Percentiles rank a stretch among this genome's conserved stretches.
These are phyloP conservation scores for Zaprionus ghesquierei DNA, from an alignment of 1,140 invertebrate species.

Conservation along the genomic window DNA sequence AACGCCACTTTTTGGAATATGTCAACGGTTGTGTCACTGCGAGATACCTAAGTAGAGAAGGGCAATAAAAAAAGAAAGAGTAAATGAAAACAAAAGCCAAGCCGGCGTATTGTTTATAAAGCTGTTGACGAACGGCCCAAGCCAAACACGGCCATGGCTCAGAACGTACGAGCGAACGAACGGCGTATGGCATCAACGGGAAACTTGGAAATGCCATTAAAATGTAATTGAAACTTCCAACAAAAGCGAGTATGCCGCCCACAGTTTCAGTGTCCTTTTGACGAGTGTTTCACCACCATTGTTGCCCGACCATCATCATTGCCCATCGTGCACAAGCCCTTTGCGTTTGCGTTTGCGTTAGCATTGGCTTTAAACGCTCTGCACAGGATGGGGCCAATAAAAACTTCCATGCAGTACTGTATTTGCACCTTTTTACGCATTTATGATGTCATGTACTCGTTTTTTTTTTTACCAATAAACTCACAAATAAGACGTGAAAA, in stretches of 20 bases:
- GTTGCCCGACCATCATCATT: background rate
- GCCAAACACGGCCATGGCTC: conserved; percentile 53
- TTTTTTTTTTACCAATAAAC: conserved; percentile 27
- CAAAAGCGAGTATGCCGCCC: conserved; percentile 41
- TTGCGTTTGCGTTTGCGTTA: conserved; percentile 6
- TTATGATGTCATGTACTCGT: conserved; percentile 39
- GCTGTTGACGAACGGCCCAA: conserved; percentile 48
- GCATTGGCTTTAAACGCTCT: conserved; percentile 48
- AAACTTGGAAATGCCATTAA: conserved; percentile 80
- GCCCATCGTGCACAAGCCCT: background rate
- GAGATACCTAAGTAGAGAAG: conserved; percentile 86
- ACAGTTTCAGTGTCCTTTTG: conserved; percentile 10
- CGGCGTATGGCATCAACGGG: conserved; percentile 45
- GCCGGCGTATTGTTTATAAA: conserved; percentile 71
- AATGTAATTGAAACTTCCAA: conserved; percentile 82
- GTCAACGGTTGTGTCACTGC: conserved; percentile 93
- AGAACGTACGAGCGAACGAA: no score
- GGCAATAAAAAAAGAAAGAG: conserved; percentile 38
- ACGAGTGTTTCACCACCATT: conserved; percentile 14
- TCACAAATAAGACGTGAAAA: conserved; percentile 9
- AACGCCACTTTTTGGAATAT: conserved; percentile 90
- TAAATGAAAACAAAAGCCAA: conserved; percentile 73
- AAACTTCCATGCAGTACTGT: conserved; percentile 61
- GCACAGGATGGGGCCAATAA: conserved; percentile 55
- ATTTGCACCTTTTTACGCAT: conserved; percentile 66